Base-by-base conservation (phyloP, 2,888 invertebrate genomes). In the Eurytoma adleriae region DNA sequence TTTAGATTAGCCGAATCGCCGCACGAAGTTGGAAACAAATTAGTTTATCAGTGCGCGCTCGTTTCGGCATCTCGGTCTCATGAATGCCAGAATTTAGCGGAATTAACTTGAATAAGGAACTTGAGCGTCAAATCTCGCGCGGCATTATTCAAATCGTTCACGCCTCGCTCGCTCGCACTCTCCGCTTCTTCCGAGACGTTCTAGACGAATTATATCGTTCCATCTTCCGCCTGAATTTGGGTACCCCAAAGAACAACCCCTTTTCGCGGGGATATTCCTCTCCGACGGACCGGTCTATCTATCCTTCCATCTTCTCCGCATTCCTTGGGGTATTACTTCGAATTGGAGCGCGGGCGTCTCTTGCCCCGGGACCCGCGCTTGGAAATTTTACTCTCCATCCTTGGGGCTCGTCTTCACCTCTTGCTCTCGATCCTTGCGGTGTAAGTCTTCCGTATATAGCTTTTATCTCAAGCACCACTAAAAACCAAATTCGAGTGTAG, bases 271-370 rank as follows among this genome's bases (percentile, higher is more conserved):
- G 50, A 30, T 56, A 24, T 59, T 62, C 59, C 52, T 16, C 56
- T 30, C 14, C 18, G 59, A 66, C 70, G 73, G 70, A 84, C 85
- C 84, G 85, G 84, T 84, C 86, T 88, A 89, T 90, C 90, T 87
- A 86, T 88, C 87, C 87, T 88, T 88, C 89, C 88, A 90, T 90
- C 90, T 89, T 89, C 87, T 86, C 85, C 83, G 88, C 90, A 90
- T 90, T 90, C 90, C 90, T 90, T 85, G 85, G 90, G 90, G 90
- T 88, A 90, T 90, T 90, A 88, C 88, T 72, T 86, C 87, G 59
- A 67, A 24, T 54, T 67, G 20, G 40, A 40, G 40, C 40, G 40
- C 10, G 40, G 12, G 24, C 77, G 66, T 71, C 78, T 78, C 78
- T 72, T 57, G 66, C 76, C 59, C 61, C 70, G 30, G 24, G 52